phyloP scores from a whole-genome alignment of 2,888 invertebrate species.

The Osmoderma eremita region DNA sequence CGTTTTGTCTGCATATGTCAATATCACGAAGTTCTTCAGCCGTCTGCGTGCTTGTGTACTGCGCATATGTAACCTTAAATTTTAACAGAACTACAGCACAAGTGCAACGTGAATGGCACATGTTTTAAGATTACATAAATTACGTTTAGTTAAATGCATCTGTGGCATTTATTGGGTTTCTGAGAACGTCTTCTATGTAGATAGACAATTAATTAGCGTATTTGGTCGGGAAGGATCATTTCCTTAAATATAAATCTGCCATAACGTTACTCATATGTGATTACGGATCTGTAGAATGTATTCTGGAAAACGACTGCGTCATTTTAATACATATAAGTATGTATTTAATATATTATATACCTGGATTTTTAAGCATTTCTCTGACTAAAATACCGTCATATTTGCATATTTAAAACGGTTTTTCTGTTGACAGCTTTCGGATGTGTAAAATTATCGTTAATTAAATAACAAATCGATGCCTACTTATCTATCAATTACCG shows the following conservation, averaged over 20 bases:
- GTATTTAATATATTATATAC: too few relatives aligned
- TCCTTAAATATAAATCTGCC: too few relatives aligned
- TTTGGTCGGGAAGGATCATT: too few relatives aligned
- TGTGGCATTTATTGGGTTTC: conserved; percentile 15
- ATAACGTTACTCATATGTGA: too few relatives aligned
- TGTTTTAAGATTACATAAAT: conserved; percentile 20
- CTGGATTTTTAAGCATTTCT: too few relatives aligned
- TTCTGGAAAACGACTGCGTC: too few relatives aligned
- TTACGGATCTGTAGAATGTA: too few relatives aligned
- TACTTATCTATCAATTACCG: conserved; percentile 9
- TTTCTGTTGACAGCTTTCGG: conserved; percentile 1
- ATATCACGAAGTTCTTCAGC: background rate
- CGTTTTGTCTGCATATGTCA: conserved; percentile 12
- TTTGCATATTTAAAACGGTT: background rate
- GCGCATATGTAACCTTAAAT: too few relatives aligned
- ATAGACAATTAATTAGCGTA: conserved; percentile 14
- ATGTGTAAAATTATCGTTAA: conserved; percentile 3
- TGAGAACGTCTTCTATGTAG: conserved; percentile 16
- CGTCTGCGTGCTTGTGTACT: too few relatives aligned
- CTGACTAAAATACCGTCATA: background rate
- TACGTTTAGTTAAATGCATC: too few relatives aligned
- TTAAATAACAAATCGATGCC: conserved; percentile 11
- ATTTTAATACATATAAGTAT: too few relatives aligned
- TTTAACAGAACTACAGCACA: too few relatives aligned
- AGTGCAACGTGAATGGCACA: conserved; percentile 13